A percentile compares a stretch with the other conserved stretches of the same genome.
Conservation (phyloP, 2,113 vertebrate species). For the Oreocharis arfaki region DNA sequence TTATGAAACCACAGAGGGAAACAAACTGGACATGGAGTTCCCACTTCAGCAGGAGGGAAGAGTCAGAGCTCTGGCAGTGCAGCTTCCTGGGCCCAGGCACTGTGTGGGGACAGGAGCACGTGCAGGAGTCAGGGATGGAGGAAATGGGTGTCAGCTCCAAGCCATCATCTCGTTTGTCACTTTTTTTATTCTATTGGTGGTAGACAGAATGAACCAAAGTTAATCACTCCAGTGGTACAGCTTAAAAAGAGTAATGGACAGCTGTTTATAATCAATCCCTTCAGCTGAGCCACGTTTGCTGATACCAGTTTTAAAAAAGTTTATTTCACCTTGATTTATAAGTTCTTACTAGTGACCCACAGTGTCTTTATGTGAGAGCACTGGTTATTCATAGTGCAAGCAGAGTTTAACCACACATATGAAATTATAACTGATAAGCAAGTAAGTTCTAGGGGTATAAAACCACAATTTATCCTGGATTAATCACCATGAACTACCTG, state of each 20-base stretch:
- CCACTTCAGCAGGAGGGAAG: neutral
- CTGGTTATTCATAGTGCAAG: neutral
- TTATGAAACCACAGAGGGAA: neutral
- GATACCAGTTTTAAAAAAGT: neutral
- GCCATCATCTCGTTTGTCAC: fast-evolving
- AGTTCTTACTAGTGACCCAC: neutral
- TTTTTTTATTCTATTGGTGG: neutral
- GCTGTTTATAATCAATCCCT: neutral
- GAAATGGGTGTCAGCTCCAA: neutral
- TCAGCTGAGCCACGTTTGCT: neutral
- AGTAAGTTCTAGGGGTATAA: neutral
- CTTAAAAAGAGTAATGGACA: neutral
- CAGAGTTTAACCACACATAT: neutral
- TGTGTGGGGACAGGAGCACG: neutral
- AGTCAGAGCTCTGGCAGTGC: neutral
- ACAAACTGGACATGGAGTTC: fast-evolving
- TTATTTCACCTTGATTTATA: neutral
- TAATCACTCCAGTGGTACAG: neutral
- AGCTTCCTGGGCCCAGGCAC: neutral
- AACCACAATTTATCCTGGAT: neutral
- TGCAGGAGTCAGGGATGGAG: neutral
- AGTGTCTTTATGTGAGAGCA: neutral
- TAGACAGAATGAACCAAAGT: neutral
- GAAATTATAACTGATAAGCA: neutral
- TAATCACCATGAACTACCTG: neutral